phyloP scores from a whole-genome alignment of 2,888 invertebrate genomes.

The Tricholauxania praeusta region DNA sequence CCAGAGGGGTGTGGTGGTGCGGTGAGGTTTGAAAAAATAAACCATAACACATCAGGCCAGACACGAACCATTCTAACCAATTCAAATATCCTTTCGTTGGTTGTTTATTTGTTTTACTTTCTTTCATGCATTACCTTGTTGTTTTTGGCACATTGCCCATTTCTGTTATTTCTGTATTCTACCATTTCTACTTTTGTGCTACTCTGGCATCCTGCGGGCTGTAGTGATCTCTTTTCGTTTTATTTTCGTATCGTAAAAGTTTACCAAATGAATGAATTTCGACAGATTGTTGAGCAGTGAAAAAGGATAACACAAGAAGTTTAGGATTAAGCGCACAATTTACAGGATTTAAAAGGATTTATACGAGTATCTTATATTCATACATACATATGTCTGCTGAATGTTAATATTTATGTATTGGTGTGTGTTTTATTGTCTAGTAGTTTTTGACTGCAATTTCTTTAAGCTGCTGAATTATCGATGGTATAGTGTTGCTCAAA shows the following conservation, averaged over 20 bases:
- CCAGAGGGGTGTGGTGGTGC: no score
- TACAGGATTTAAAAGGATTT: conserved; percentile 23
- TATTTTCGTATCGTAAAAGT: conserved; percentile 1
- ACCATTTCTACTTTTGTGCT: no score
- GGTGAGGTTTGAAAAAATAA: background rate
- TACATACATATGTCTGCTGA: no score
- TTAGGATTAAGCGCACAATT: conserved; percentile 12
- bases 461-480: no score
- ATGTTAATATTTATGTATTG: no score
- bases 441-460: no score
- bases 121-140: background rate
- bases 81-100: conserved; percentile 4
- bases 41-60: background rate
- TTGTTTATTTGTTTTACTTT: background rate
- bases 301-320: background rate
- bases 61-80: conserved; percentile 4
- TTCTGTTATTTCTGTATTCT: no score
- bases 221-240: no score
- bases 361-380: background rate
- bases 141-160: background rate
- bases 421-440: background rate
- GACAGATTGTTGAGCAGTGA: conserved; percentile 3
- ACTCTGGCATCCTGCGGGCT: no score
- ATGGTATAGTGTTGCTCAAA: no score
- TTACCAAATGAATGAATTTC: conserved; percentile 9